Base-by-base conservation (phyloP, 2,888 invertebrate species). In the Achlya flavicornis region DNA sequence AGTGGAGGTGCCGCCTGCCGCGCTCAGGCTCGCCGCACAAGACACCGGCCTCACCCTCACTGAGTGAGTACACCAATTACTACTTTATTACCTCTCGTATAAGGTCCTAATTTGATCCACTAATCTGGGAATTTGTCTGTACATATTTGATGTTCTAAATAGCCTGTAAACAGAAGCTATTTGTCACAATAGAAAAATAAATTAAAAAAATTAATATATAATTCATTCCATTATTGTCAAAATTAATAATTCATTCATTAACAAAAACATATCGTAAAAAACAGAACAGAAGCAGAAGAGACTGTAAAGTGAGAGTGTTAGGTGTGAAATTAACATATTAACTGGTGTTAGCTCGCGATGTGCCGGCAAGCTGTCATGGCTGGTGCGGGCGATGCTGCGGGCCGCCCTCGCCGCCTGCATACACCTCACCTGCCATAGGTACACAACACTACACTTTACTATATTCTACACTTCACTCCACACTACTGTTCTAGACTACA, bases 1-100 rank as follows among this genome's bases (percentile, higher is more conserved):
- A 75, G 96, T 98, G 62, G 96, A 97, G 81, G 96, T 98, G 79
- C 97, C 98, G 48, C 95, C 96, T 16, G 66, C 76, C 63, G 81
- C 85, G 1, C 75, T 83, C n/a, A 64, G 73, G 19, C 78, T 75
- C 60, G 63, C 74, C 33, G 68, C 71, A 4, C 35, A 35, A 5
- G 62, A 64, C 66, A 71, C 69, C 33, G 71, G 80, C n/a, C 80
- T 90, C 71, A 80, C 84, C 1, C 80, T 91, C 53, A 75, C 86
- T 0, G 81, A 88, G 92, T 92, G 58, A 88, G 90, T 87, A 64
- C 43, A 33, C 26, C n/a, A 32, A 11, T n/a, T 14, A 10, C 43
- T n/a, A 11, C 3, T 12, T 38, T 16, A 32, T 33, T n/a, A 7
- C 4, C 48, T 16, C 16, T 41, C 12, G 3, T 41, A 41, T 12